phyloP scores from a whole-genome alignment of 2,888 invertebrate genomes.

The Fragum sueziense region DNA sequence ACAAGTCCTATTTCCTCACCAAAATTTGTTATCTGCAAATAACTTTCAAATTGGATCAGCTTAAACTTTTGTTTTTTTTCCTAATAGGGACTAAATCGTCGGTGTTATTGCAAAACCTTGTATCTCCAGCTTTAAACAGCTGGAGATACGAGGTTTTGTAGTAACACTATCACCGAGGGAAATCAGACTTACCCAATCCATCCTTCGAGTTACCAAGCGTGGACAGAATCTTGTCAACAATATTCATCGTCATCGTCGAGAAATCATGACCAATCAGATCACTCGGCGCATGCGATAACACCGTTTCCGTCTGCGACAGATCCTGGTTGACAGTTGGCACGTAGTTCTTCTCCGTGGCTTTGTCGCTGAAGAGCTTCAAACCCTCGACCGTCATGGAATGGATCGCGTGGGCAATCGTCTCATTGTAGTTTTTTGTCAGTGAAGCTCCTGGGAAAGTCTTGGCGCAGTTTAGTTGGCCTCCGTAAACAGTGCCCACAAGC shows the following conservation, averaged over 20 bases:
- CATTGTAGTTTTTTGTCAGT: constrained; percentile 66
- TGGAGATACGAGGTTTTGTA: too few relatives aligned
- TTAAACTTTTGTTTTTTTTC: too few relatives aligned
- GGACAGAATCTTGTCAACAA: constrained; percentile 68
- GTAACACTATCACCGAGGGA: too few relatives aligned
- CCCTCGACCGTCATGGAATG: constrained; percentile 73
- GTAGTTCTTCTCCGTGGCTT: constrained; percentile 63
- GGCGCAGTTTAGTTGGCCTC: constrained; percentile 36
- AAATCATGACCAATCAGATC: constrained; percentile 59
- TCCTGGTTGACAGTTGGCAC: constrained; percentile 75
- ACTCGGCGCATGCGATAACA: constrained; percentile 68
- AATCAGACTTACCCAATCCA: constrained; percentile 63
- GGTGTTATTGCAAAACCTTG: too few relatives aligned
- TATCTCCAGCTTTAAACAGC: too few relatives aligned
- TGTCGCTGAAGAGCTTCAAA: constrained; percentile 65
- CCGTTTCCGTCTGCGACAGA: constrained; percentile 50
- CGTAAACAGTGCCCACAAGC: background rate
- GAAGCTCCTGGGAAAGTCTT: constrained; percentile 50
- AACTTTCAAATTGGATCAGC: too few relatives aligned
- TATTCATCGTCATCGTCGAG: constrained; percentile 68
- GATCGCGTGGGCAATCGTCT: constrained; percentile 73
- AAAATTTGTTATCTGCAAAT: too few relatives aligned
- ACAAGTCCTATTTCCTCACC: too few relatives aligned
- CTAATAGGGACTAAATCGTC: too few relatives aligned
- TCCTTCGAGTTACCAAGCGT: constrained; percentile 69